Evolutionary conservation across 2,113 vertebrate species (phyloP), one percentile per base, ranked within the genome.

Genomic region (Micromys minutus): DNA sequence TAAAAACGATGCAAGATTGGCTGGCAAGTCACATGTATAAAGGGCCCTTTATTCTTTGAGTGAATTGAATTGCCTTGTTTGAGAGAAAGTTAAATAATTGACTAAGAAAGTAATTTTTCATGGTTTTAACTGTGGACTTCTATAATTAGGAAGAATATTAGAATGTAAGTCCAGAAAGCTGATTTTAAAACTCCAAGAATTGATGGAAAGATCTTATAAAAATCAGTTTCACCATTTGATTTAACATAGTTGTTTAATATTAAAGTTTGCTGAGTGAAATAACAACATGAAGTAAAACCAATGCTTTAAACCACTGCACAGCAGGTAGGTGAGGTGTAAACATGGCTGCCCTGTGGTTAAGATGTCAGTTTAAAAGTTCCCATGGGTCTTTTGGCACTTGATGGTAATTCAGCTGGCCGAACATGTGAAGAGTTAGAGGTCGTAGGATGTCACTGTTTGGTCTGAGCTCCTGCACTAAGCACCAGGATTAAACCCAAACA

Each of bases 51-150:
- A 36, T 87, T 93, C 45, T 29, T 81, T 89, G 74, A 94, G 72
- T 92, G 89, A 93, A 95, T 83, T 75, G 15, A 93, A 3, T 81
- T 83, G 45, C 13, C 9, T 93, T 76, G 47, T 0, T 13, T 61
- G 47, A 16, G 76, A 12, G 87, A 91, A 74, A 83, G 52, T 89
- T 87, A 90, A 86, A 92, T 16, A 42, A 31, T 57, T 87, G 93
- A 88, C 87, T 31, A 79, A 92, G 88, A 47, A 90, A 93, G 77
- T 42, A 80, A 95, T 90, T 96, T 74, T 42, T 57, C 26, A 39
- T 88, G 52, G 71, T 81, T 76, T 96, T 87, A 42, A 85, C 85
- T 85, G 57, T 79, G 55, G 81, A 92, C 1, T 88, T 95, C 80
- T 45, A 72, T n/a, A 71, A 74, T 24, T 52, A 67, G 45, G 55